Conservation (phyloP, 2,888 invertebrate species). For the Cantharis nigra region DNA sequence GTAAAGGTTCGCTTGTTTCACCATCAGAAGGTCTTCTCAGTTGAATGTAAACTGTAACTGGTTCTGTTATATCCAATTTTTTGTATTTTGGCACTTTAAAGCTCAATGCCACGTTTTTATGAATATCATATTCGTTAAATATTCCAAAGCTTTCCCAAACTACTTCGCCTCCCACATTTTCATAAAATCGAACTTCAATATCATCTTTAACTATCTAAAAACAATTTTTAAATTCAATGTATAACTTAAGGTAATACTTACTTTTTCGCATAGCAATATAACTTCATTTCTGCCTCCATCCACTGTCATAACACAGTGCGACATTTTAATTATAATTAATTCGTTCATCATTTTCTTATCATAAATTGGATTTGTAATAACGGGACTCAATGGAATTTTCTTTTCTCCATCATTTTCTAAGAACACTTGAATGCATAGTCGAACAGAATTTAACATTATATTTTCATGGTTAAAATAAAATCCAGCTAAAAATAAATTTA, state of each 20-base stretch:
- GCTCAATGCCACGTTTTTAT: not conserved
- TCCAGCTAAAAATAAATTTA: not conserved
- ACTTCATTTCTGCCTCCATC: not conserved
- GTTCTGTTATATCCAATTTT: not conserved
- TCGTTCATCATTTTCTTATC: not conserved
- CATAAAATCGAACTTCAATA: not conserved
- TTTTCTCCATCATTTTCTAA: not conserved
- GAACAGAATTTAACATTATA: not conserved
- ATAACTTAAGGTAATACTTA: not conserved
- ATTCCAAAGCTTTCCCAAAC: not conserved
- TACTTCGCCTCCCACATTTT: too few species aligned
- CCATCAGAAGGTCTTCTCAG: not conserved
- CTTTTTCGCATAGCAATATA: not conserved
- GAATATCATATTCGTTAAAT: not conserved
- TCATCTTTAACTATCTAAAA: not conserved
- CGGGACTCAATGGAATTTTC: not conserved
- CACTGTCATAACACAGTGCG: not conserved
- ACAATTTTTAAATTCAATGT: not conserved
- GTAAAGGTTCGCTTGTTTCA: not conserved
- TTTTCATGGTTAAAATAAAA: not conserved
- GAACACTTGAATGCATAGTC: not conserved
- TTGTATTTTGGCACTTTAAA: not conserved
- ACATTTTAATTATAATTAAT: not conserved
- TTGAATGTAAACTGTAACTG: not conserved
- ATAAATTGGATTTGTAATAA: not conserved